Evolutionary conservation across 2,113 vertebrate species (phyloP), one percentile per base, ranked within the genome.

Genomic region (Petrocephalus zakoni): DNA sequence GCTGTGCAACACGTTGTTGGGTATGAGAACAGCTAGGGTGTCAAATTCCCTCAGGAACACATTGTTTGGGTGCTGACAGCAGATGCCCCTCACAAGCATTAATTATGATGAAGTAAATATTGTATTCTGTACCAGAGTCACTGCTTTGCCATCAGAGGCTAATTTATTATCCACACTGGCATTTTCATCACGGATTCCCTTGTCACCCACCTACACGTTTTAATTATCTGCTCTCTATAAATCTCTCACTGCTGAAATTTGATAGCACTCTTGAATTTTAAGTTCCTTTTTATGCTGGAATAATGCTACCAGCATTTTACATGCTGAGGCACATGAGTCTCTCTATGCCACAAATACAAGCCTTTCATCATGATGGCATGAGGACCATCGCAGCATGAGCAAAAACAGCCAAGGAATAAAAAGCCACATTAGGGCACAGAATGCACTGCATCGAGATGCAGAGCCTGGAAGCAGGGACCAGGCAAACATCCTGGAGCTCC

Each of bases 201-300:
- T 78, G 72, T 78, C 72, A 78, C 34, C 15, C 72, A 78, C 34
- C 34, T 78, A 37, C 72, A 78, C 37, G 34, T 78, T 78, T 78
- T 78, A 78, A 78, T 37, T 78, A 78, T 78, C 34, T 78, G 72
- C 72, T 78, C 72, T 78, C 72, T 78, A 29, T 78, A 78, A 78
- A 19, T 78, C 72, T 29, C 72, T 78, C 29, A 19, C 34, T 78
- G 72, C 72, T 78, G 72, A 37, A 78, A 78, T 78, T 78, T 42
- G 72, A 78, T 78, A 78, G 72, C 29, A 78, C 72, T 78, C 72
- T 42, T 78, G 34, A 34, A 78, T 78, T 78, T 78, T 42, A 78
- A 78, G 72, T 34, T 78, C 72, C 72, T 78, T 78, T 78, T 78
- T 34, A 19, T n/a, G 15, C 17, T 42, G 34, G 72, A 78, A 42